Evolutionary conservation across 2,888 invertebrate species (phyloP), one percentile per base, ranked within the genome.

Genomic region (Eumacrocentrus americanus): DNA sequence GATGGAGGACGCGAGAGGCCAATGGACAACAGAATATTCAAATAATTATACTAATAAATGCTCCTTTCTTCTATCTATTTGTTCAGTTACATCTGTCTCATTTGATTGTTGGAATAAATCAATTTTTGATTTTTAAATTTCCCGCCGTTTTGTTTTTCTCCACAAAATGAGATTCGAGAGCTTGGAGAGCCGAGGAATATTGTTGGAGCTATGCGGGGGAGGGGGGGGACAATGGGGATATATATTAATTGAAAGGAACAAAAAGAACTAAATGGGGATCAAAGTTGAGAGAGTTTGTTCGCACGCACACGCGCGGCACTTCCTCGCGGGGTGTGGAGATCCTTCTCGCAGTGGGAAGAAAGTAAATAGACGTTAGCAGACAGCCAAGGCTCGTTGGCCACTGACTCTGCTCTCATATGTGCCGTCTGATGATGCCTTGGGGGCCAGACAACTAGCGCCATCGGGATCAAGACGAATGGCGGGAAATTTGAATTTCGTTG

Each of bases 341-440:
- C 56, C 35, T 47, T 48, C 58, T 61, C 25, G 56, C 54, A 44
- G 53, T 59, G 62, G 61, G 64, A 63, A 56, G 60, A 52, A 53
- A 59, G 60, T 58, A 51, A 57, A 60, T 56, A 63, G 44, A 71
- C 75, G 70, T 72, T 73, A 67, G 59, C 60, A 66, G 71, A 71
- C 72, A 70, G 68, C 73, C 72, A 71, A 75, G 67, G 74, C 75
- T 75, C 68, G 72, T 67, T 73, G 75, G 73, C 76, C 72, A 76
- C 76, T 76, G 63, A 35, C 35, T 18, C 22, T n/a, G 22, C 42
- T 42, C 40, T 29, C 50, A 16, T 16, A 25, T 7, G n/a, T 40
- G 58, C 29, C 25, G 40, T 42, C 59, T 60, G 38, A 16, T 48
- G 35, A 44, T 29, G 40, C 40, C 29, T 4, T 29, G 29, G 9